Evolutionary conservation across 2,113 vertebrate species (phyloP).

Genomic region (Ptilorrhoa leucosticta): DNA sequence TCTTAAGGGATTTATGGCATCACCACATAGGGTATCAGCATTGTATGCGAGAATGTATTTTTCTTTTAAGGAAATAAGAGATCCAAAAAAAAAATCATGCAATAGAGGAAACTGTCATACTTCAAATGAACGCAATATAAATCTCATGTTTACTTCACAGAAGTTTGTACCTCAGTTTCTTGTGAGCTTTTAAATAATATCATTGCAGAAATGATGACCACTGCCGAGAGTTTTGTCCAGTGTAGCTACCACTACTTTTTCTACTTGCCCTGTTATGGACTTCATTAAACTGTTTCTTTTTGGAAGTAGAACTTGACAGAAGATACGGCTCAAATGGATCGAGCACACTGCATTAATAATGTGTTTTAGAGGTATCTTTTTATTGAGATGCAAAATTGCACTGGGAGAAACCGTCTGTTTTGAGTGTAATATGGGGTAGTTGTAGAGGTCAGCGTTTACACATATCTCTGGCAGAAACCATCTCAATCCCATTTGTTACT

Average conservation of each 20-base stretch:
- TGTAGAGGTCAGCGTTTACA: not conserved
- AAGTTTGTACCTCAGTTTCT: constrained; percentile 32
- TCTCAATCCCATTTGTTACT: not conserved
- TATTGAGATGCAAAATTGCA: not conserved
- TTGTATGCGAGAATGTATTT: constrained; percentile 47
- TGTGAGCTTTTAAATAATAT: not conserved
- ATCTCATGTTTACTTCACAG: constrained; percentile 14
- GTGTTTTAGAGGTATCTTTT: not conserved
- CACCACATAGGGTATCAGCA: constrained; percentile 31
- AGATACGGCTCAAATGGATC: not conserved
- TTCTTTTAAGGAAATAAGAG: constrained; percentile 41
- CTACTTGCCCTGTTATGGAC: not conserved
- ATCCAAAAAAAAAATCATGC: not conserved
- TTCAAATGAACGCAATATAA: not conserved
- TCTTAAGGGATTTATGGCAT: constrained; percentile 33
- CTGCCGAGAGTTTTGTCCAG: not conserved
- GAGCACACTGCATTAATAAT: not conserved
- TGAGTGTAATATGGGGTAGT: not conserved
- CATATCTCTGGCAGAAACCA: not conserved
- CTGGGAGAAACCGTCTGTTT: not conserved
- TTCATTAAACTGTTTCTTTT: not conserved
- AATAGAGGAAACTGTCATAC: not conserved
- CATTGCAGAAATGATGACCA: not conserved
- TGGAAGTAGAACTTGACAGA: not conserved
- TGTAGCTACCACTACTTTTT: not conserved